Conservation (phyloP, 2,113 vertebrate species). For the Hydrochoerus hydrochaeris region DNA sequence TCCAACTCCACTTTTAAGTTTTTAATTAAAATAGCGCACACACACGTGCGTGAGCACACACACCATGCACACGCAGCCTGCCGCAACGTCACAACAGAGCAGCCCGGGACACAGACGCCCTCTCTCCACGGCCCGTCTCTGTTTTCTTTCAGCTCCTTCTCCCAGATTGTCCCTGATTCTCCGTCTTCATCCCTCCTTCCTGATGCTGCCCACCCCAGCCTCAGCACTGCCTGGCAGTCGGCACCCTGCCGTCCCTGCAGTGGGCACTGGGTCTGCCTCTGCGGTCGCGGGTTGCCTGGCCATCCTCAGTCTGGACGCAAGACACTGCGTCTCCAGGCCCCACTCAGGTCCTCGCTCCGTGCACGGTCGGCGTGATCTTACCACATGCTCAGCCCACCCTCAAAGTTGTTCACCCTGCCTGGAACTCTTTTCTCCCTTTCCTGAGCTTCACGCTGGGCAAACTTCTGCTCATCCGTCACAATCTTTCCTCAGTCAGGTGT, state of each 20-base stretch:
- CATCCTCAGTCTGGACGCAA: neutral
- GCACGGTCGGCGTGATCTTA: neutral
- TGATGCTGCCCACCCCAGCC: neutral
- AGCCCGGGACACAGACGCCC: too few relatives aligned
- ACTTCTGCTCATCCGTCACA: neutral
- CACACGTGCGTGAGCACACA: fast-evolving
- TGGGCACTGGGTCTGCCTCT: neutral
- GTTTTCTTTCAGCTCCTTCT: neutral
- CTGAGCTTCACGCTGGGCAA: neutral
- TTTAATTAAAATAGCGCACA: neutral
- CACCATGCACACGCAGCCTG: neutral
- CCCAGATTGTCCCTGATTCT: neutral
- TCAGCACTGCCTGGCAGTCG: neutral
- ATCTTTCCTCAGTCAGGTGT: neutral
- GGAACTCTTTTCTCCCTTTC: neutral
- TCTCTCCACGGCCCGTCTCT: neutral
- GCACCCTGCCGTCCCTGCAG: neutral
- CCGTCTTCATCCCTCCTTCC: neutral
- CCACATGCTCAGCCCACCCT: neutral
- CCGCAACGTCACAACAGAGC: neutral
- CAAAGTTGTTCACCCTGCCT: neutral
- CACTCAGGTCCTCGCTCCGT: neutral
- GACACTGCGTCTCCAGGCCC: neutral
- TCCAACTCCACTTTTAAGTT: neutral
- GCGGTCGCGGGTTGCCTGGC: neutral